phyloP scores from a whole-genome alignment of 2,797 vertebrate species.

The Muscicapa striata region DNA sequence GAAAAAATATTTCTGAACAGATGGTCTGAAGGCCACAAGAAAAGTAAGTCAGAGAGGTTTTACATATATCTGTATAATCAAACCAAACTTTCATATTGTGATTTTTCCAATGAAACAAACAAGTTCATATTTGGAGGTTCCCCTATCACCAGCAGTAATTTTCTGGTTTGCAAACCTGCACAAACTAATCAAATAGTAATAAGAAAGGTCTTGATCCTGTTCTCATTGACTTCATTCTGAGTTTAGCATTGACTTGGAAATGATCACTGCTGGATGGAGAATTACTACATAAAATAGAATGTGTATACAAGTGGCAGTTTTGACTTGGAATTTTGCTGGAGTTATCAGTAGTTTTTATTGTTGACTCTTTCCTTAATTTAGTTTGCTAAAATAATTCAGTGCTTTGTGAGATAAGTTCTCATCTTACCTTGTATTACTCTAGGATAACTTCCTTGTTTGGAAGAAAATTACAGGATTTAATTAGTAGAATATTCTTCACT shows the following conservation, averaged over 20 bases:
- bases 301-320: background rate
- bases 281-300: background rate
- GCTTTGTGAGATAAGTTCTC: background rate
- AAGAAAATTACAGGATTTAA: background rate
- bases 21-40: background rate
- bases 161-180: slow-evolving; percentile 3
- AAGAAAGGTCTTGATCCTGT: background rate
- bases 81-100: background rate
- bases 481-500: background rate
- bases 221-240: background rate
- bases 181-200: background rate
- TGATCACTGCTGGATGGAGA: background rate
- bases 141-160: background rate
- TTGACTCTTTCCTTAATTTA: background rate
- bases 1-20: background rate
- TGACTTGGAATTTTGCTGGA: background rate
- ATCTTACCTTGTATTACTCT: background rate
- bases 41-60: background rate
- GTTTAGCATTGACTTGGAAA: background rate
- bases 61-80: background rate
- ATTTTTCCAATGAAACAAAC: background rate
- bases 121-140: background rate
- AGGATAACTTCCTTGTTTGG: background rate
- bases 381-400: background rate
- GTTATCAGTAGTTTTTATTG: background rate